Base-by-base conservation (phyloP, 2,888 invertebrate species). In the Endotricha flammealis region DNA sequence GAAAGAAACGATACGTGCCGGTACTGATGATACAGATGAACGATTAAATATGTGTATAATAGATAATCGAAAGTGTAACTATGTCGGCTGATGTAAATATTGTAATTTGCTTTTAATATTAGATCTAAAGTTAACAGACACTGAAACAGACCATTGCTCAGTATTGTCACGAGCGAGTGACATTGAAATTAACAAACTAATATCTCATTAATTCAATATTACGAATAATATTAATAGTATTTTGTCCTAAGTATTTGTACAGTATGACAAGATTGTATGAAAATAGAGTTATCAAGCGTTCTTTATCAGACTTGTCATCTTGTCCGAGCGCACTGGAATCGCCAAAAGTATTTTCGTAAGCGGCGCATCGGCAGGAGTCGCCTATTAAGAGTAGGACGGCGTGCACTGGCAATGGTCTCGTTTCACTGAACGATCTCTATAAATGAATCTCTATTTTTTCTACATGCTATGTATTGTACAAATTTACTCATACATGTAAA, bases 371-470 rank as follows among this genome's bases (percentile, higher is more conserved):
- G n/a, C n/a, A n/a, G n/a, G n/a, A n/a, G n/a, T n/a, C n/a, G n/a
- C n/a, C n/a, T n/a, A n/a, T n/a, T n/a, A n/a, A n/a, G n/a, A n/a
- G n/a, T n/a, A n/a, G 16, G 20, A 7, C 20, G 20, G 8, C 8
- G 20, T 20, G 20, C 20, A 7, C 80, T 76, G 64, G 67, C 76
- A 69, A 86, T 83, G 83, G 75, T 69, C 76, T 75, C 54, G 85
- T 86, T 86, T 86, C 83, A 86, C 78, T 83, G 83, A 64, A 69
- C 72, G 79, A 80, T 81, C 79, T 86, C 83, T 81, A 74, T 70
- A 76, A 81, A 79, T 79, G 80, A 85, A 83, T 82, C 82, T 85
- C 82, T 86, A 86, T 86, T 86, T 86, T 86, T 86, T 83, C 86
- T 85, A 86, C 83, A 81, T 74, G 75, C 80, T 82, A 80, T 78